These are phyloP conservation scores for Corythucha ciliata DNA, from an alignment of 2,888 invertebrate species.

Conservation along the genomic window DNA sequence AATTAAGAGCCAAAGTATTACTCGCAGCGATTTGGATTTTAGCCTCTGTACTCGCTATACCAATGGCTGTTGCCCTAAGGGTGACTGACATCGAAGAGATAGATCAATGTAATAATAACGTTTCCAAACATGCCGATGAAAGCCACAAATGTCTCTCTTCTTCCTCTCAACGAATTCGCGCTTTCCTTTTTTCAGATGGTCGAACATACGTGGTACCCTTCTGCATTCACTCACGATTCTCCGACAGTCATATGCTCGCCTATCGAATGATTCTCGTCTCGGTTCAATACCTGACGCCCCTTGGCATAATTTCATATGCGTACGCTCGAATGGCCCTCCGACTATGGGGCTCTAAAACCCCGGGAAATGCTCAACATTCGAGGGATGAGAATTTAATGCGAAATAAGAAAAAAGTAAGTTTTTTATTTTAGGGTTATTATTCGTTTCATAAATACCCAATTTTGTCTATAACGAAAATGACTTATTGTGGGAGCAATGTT, in stretches of 20 bases:
- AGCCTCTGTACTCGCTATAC: constrained; percentile 56
- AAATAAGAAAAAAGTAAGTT: constrained; percentile 69
- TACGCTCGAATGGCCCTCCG: constrained; percentile 71
- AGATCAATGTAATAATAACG: constrained; percentile 14
- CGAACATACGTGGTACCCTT: constrained; percentile 49
- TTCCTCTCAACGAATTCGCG: too few relatives aligned
- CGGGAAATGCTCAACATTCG: constrained; percentile 67
- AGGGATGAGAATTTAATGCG: constrained; percentile 68
- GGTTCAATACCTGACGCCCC: constrained; percentile 65
- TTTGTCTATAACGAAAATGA: too few relatives aligned
- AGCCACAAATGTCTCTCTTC: too few relatives aligned
- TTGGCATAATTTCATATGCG: constrained; percentile 70
- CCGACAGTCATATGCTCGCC: constrained; percentile 48
- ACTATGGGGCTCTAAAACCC: constrained; percentile 69
- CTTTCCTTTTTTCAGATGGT: too few relatives aligned
- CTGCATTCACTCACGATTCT: constrained; percentile 50
- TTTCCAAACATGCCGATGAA: too few relatives aligned
- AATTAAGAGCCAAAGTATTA: constrained; percentile 60
- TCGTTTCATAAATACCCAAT: too few relatives aligned
- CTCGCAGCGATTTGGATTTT: constrained; percentile 67
- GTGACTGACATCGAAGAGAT: constrained; percentile 44
- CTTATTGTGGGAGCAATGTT: too few relatives aligned
- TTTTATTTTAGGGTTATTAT: too few relatives aligned
- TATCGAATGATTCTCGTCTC: constrained; percentile 51
- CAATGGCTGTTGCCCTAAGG: constrained; percentile 56